Evolutionary conservation across 1,140 invertebrate species (phyloP).

Genomic region (Diorhabda elongata): DNA sequence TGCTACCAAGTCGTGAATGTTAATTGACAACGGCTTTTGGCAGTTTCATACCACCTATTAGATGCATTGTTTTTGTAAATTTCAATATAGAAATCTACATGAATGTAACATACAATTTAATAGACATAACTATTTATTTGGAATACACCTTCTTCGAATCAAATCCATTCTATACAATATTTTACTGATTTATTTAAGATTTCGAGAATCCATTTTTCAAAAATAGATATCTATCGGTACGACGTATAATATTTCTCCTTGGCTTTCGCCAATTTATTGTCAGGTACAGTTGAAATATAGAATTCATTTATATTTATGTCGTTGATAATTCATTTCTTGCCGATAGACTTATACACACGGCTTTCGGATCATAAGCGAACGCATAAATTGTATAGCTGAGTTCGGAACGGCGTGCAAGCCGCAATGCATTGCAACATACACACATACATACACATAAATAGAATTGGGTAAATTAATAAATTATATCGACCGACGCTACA

Average conservation of each 20-base stretch:
- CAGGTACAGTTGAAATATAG: slow-evolving; percentile 33
- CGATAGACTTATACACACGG: slow-evolving; percentile 26
- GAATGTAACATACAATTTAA: too few species aligned
- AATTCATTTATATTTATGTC: slow-evolving; percentile 39
- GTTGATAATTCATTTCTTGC: slow-evolving; percentile 28
- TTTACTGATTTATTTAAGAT: neutral
- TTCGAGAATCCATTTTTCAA: slow-evolving; percentile 9
- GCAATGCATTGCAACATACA: slow-evolving; percentile 5
- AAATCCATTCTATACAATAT: too few species aligned
- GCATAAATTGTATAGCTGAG: slow-evolving; percentile 23
- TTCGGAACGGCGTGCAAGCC: slow-evolving; percentile 8
- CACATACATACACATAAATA: slow-evolving; percentile 25
- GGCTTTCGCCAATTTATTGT: slow-evolving; percentile 37
- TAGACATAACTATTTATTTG: too few species aligned
- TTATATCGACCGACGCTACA: slow-evolving; percentile 6
- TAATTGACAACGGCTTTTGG: too few species aligned
- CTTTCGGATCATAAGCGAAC: slow-evolving; percentile 26
- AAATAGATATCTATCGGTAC: slow-evolving; percentile 12
- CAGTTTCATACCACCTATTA: too few species aligned
- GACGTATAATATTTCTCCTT: slow-evolving; percentile 18
- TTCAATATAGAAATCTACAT: too few species aligned
- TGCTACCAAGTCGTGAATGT: too few species aligned
- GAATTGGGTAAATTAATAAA: slow-evolving; percentile 30
- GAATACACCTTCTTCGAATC: too few species aligned
- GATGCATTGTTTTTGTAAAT: too few species aligned